Evolutionary conservation across 1,140 invertebrate species (phyloP).

Genomic region (Saccostrea cuccullata): DNA sequence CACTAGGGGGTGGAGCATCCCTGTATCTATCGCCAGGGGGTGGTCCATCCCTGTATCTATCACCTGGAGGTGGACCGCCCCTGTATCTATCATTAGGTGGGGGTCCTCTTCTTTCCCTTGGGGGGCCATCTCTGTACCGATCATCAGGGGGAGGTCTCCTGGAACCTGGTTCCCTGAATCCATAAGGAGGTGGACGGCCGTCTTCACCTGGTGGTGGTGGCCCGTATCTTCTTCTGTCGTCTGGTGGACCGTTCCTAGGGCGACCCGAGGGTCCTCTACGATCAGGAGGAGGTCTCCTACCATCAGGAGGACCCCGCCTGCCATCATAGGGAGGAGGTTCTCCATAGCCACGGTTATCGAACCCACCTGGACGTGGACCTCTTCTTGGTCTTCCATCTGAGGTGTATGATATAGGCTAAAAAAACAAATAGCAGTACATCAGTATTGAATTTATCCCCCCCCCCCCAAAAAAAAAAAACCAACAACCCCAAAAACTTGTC

Average conservation of each 20-base stretch:
- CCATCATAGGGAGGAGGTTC: slow-evolving; percentile 56
- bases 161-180: neutral
- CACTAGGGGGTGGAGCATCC: slow-evolving; percentile 42
- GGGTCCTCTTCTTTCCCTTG: slow-evolving; percentile 51
- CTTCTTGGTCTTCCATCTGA: neutral
- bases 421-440: neutral
- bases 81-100: slow-evolving; percentile 44
- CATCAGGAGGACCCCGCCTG: slow-evolving; percentile 48
- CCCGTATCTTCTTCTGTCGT: slow-evolving; percentile 48
- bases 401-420: slow-evolving; percentile 39
- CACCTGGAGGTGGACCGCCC: slow-evolving; percentile 37
- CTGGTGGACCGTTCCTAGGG: slow-evolving; percentile 42
- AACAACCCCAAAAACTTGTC: neutral
- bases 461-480: neutral
- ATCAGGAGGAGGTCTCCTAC: slow-evolving; percentile 54
- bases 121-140: slow-evolving; percentile 44
- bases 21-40: slow-evolving; percentile 44
- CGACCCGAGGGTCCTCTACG: slow-evolving; percentile 53
- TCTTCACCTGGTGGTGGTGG: slow-evolving; percentile 18
- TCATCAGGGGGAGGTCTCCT: slow-evolving; percentile 48
- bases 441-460: neutral
- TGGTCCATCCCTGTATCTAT: slow-evolving; percentile 39
- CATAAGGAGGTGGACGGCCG: slow-evolving; percentile 2
- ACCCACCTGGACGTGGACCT: slow-evolving; percentile 54
- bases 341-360: slow-evolving; percentile 32